phyloP scores from a whole-genome alignment of 2,797 vertebrate genomes.

The Pantherophis alleghaniensis region DNA sequence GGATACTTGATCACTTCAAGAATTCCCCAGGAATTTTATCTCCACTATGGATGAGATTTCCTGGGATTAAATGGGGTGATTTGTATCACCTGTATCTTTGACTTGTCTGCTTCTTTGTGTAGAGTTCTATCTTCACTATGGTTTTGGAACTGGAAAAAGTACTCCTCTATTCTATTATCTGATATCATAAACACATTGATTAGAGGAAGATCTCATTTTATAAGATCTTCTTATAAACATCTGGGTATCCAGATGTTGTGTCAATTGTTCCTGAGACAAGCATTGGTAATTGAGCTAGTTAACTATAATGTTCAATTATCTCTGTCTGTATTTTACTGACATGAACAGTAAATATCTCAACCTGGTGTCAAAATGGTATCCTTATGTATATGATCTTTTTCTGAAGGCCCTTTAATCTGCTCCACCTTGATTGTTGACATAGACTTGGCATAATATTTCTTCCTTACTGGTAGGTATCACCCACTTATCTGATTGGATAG shows the following conservation, averaged over 20 bases:
- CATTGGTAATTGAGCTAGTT: not conserved
- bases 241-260: not conserved
- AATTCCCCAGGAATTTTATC: not conserved
- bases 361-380: not conserved
- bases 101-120: not conserved
- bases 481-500: not conserved
- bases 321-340: not conserved
- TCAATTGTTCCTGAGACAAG: not conserved
- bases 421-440: not conserved
- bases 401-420: not conserved
- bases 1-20: not conserved
- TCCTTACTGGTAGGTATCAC: not conserved
- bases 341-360: not conserved
- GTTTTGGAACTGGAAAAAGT: not conserved
- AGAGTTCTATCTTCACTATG: not conserved
- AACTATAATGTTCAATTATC: not conserved
- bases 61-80: not conserved
- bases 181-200: not conserved
- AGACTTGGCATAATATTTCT: not conserved
- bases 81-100: not conserved
- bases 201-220: not conserved
- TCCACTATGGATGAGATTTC: not conserved
- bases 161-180: not conserved
- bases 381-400: not conserved
- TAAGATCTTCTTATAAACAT: not conserved